phyloP scores from a whole-genome alignment of 2,797 vertebrate genomes.

The Scyliorhinus canicula region DNA sequence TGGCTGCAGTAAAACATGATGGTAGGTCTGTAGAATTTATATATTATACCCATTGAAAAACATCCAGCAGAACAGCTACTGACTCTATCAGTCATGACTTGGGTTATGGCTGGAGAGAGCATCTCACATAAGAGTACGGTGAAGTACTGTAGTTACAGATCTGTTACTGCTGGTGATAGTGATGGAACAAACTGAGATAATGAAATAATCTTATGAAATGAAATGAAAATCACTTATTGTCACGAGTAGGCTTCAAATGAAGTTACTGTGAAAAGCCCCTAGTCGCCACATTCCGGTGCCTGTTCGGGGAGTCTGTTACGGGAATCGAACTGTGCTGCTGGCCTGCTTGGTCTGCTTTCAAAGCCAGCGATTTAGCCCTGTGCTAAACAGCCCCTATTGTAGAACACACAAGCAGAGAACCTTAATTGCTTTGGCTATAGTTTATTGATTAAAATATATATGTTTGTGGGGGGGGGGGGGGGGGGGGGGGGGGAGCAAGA shows the following conservation, averaged over 20 bases:
- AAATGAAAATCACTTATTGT: too few species aligned
- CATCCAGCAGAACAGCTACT: background rate
- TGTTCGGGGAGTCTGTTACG: too few species aligned
- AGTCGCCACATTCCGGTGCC: too few species aligned
- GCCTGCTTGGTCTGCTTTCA: too few species aligned
- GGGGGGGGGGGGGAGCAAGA: too few species aligned
- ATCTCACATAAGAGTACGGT: background rate
- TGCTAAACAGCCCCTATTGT: too few species aligned
- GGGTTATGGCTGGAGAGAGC: background rate
- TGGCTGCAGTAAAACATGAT: background rate
- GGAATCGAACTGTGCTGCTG: too few species aligned
- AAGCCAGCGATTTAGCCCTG: too few species aligned
- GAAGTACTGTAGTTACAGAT: background rate
- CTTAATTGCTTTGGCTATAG: background rate
- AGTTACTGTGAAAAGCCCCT: too few species aligned
- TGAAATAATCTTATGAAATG: conserved; percentile 10
- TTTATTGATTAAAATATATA: background rate
- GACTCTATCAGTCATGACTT: background rate
- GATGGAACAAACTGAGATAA: conserved; percentile 11
- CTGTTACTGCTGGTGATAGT: background rate
- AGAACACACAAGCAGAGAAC: background rate
- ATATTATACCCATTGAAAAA: background rate
- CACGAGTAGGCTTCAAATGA: too few species aligned
- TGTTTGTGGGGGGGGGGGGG: too few species aligned
- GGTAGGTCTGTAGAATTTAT: background rate